A percentile compares a stretch with the other conserved stretches of the same genome.
Conservation (phyloP, 2,797 vertebrate genomes). For the Lagodon rhomboides region DNA sequence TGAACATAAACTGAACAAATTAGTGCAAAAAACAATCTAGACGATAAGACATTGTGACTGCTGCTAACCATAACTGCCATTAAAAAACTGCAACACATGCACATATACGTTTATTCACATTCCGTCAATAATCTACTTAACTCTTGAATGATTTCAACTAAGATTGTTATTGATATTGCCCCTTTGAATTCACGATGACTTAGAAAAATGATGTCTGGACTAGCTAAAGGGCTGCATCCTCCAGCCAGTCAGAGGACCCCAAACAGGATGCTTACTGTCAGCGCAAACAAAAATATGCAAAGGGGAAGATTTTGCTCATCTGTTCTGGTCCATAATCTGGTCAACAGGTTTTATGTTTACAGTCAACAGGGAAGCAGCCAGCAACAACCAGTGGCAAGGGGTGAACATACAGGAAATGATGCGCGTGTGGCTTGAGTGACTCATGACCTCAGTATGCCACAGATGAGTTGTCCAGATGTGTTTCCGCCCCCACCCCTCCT, state of each 20-base stretch:
- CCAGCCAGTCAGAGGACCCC: not conserved
- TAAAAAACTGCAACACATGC: too few relatives aligned
- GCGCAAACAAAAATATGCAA: not conserved
- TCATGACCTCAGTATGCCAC: constrained; percentile 79
- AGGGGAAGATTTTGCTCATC: constrained; percentile 33
- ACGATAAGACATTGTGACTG: too few relatives aligned
- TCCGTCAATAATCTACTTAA: too few relatives aligned
- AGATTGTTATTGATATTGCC: too few relatives aligned
- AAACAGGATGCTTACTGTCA: not conserved
- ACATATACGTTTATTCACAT: too few relatives aligned
- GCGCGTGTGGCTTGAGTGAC: constrained; percentile 73
- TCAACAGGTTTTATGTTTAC: constrained; percentile 54
- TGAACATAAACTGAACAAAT: too few relatives aligned
- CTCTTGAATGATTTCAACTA: too few relatives aligned
- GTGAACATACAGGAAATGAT: constrained; percentile 79
- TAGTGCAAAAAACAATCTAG: too few relatives aligned
- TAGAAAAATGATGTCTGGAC: constrained; percentile 10
- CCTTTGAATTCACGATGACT: not conserved
- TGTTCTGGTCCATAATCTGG: constrained; percentile 30
- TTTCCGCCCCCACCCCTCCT: constrained; percentile 14
- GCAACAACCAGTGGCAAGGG: constrained; percentile 44
- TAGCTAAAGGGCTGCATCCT: not conserved
- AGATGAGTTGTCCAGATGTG: constrained; percentile 83
- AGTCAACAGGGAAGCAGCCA: constrained; percentile 54
- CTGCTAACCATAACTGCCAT: too few relatives aligned